Evolutionary conservation across 1,140 invertebrate species (phyloP), one percentile per base, ranked within the genome.

Genomic region (Kradibia gibbosae): DNA sequence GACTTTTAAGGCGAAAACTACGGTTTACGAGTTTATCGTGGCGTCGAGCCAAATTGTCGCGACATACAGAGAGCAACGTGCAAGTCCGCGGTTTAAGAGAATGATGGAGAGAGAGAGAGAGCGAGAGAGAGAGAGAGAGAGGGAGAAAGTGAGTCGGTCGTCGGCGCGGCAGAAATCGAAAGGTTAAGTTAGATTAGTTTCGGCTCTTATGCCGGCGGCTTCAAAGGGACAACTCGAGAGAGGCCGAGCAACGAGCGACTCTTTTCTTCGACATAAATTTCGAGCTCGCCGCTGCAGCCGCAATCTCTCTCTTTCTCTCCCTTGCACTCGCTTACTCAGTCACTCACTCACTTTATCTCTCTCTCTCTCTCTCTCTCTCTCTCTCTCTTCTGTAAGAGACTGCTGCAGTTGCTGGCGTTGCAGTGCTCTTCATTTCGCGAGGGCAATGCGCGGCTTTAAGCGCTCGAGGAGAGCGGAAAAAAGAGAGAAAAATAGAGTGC

Each of bases 181-280:
- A 83, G 82, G 82, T 80, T 83, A 83, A 83, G 82, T 83, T 83
- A 83, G 82, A 83, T 83, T 83, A 83, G 82, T 83, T 83, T 83
- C 82, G 82, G 82, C 78, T 83, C 78, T 83, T 83, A 83, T 74
- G 82, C 82, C 82, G 82, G 82, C 82, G 34, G 71, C 82, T 83
- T 83, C 82, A 83, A 83, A 83, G 82, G 78, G 78, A 83, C 74
- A 60, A 48, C 25, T 45, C 34, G 50, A 74, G 60, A 62, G 65
- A 60, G 67, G 1, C 20, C 25, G 65, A 72, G 75, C 17, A 36
- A 25, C 55, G 50, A 80, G n/a, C 31, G 72, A 53, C 75, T 82
- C 81, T 82, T 82, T 82, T 72, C 80, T 77, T 72, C 80, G 80
- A 82, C 80, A 82, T 82, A 82, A 82, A 82, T 82, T 82, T 82